Evolutionary conservation across 2,797 vertebrate genomes (phyloP), one percentile per base, ranked within the genome.

Genomic region (Atherinosoma microstoma): DNA sequence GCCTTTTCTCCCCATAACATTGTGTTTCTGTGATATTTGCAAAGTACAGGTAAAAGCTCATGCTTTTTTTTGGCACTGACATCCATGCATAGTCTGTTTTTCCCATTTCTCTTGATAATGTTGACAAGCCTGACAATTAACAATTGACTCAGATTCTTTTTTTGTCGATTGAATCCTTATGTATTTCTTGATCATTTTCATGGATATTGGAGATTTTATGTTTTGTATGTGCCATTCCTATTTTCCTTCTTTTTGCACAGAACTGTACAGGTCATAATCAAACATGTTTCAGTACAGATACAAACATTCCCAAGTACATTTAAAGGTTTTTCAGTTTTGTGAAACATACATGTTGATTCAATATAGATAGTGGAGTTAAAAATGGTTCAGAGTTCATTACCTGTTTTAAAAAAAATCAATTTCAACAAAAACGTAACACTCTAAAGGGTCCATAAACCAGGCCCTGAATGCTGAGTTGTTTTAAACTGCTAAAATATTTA

Each of bases 401-500:
- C 42, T 64, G 13, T 10, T 45, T 35, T 35, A 58, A 24, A 40
- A 15, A 32, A 57, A 34, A 64, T 53, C 27, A n/a, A 20, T 56
- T 4, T 30, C 27, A 12, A 24, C 8, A 24, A 24, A 27, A 11
- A 53, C 22, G 3, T 13, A 62, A 49, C 2, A 22, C 20, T 40
- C 11, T 9, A 15, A 4, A 13, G 20, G 16, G 6, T 63, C n/a
- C 73, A 22, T 59, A 36, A 49, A 24, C 16, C 1, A 8, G 7
- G 20, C 10, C 53, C 18, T 36, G 30, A 12, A 29, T 58, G 67
- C 69, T 82, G 67, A 74, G 61, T 68, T 35, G 64, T 40, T 59
- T 62, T 54, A 75, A 64, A 69, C 74, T 83, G 60, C 62, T 69
- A 54, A 73, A 79, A 65, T 70, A 79, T 70, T 70, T 58, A 74